phyloP scores from a whole-genome alignment of 30 jellyfish, hydroid and myxozoan genomes.

The Pelagia noctiluca region DNA sequence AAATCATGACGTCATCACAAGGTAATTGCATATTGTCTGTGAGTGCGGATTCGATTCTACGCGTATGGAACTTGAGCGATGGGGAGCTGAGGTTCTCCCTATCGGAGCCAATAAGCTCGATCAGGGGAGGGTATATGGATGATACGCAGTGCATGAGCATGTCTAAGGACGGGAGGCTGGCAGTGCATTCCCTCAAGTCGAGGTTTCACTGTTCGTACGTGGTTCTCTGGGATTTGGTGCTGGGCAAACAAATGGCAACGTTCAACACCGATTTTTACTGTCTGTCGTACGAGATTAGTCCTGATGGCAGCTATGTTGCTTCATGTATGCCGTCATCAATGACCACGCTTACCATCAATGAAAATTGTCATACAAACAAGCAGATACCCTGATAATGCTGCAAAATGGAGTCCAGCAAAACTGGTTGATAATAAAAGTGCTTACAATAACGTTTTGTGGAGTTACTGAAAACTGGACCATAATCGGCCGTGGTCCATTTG shows the following conservation, averaged over 20 bases:
- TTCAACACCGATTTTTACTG: conserved; percentile 85
- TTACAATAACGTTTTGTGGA: no score
- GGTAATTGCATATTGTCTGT: conserved; percentile 76
- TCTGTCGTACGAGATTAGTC: conserved; percentile 65
- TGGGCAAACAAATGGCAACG: conserved; percentile 74
- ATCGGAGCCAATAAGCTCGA: conserved; percentile 79
- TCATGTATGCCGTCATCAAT: conserved; percentile 77
- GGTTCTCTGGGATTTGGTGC: conserved; percentile 82
- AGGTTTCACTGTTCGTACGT: conserved; percentile 70
- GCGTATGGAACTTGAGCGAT: conserved; percentile 75
- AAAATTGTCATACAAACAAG: no score
- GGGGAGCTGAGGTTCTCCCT: conserved; percentile 59
- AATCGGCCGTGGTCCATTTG: no score
- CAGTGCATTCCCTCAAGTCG: conserved; percentile 79
- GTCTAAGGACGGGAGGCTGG: conserved; percentile 78
- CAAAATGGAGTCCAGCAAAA: no score
- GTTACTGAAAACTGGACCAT: no score
- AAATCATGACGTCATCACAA: conserved; percentile 67
- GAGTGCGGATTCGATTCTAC: conserved; percentile 73
- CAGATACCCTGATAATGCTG: no score
- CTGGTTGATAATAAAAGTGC: no score
- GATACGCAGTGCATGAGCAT: conserved; percentile 73
- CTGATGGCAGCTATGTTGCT: conserved; percentile 65
- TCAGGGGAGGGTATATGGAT: conserved; percentile 89
- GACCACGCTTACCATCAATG: no score